Evolutionary conservation across 2,888 invertebrate genomes (phyloP), one percentile per base, ranked within the genome.

Genomic region (Trichogramma evanescens): DNA sequence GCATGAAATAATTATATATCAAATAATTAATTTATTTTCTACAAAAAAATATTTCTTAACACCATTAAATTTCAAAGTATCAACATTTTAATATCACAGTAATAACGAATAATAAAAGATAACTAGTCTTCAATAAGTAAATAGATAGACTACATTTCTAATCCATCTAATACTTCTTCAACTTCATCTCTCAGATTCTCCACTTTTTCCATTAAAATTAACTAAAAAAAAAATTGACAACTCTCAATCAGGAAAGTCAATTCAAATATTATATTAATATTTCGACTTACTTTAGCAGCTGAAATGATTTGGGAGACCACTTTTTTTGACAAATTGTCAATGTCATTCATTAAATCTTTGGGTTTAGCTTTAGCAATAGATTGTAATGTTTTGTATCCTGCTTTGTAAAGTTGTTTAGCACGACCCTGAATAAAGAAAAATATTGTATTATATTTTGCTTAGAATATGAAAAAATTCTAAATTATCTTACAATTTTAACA

Each of bases 111-210:
- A 6, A 6, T 46, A 39, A 40, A 48, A 54, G 51, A 57, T 6
- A 41, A 46, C 38, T 50, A 26, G 26, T 42, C 9, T 56, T 50
- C 50, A 44, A 50, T 6, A 46, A 44, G 7, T 8, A 44, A 45
- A 3, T 40, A 50, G 48, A 10, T 4, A 43, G 7, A 46, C 59
- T 65, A 67, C 13, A 68, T 57, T 53, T 70, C 69, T 50, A 84
- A 74, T 61, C 82, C 83, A 63, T 87, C 86, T 74, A 88, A 79
- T 0, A 88, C 84, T 56, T 86, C 87, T 73, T 90, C 90, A 0
- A 90, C 91, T 78, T 93, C 91, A 61, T 93, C 93, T 66, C 89
- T 83, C 57, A 95, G 80, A 70, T 89, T 88, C 73, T 95, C 94
- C n/a, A 91, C 86, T 78, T 89, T 90, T 75, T 92, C 90, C 71